These are phyloP conservation scores for Acrobasis suavella DNA, from an alignment of 2,888 invertebrate genomes.

Conservation along the genomic window DNA sequence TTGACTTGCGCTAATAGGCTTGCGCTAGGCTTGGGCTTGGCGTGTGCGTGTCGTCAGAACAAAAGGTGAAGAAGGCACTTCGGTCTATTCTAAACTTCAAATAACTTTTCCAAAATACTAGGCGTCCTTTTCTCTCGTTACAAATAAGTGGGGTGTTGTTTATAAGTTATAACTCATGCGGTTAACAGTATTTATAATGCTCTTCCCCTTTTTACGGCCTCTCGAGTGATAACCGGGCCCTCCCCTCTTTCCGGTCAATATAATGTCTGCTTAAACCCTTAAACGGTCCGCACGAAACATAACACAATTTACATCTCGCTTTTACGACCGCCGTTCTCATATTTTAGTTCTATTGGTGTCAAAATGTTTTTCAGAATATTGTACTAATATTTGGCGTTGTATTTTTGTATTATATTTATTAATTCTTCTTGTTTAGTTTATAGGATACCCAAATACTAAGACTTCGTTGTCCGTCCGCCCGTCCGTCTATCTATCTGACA, in stretches of 20 bases:
- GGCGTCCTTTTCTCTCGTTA: background rate
- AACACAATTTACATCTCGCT: slow-evolving; percentile 12
- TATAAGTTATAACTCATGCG: background rate
- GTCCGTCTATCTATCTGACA: too few species aligned
- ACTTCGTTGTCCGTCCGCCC: too few species aligned
- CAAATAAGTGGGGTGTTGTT: slow-evolving; percentile 7
- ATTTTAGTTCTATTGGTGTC: background rate
- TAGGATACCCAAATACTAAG: too few species aligned
- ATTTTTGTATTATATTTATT: too few species aligned
- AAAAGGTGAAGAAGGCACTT: too few species aligned
- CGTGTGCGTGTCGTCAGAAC: too few species aligned
- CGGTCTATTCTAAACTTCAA: background rate
- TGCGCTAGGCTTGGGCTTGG: too few species aligned
- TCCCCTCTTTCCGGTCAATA: slow-evolving; percentile 13
- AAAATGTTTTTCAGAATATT: too few species aligned
- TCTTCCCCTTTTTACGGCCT: slow-evolving; percentile 9
- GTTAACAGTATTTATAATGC: slow-evolving; percentile 12
- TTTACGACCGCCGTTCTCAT: slow-evolving; percentile 4
- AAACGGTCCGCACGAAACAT: slow-evolving; percentile 1
- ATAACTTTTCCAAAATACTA: background rate
- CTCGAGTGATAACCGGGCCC: slow-evolving; percentile 1
- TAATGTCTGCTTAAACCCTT: slow-evolving; percentile 9
- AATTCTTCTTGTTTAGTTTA: too few species aligned
- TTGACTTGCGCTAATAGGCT: too few species aligned
- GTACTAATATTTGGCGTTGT: too few species aligned